A percentile compares a stretch with the other conserved stretches of the same genome.
Conservation (phyloP, 2,888 invertebrate genomes). For the Blera fallax region DNA sequence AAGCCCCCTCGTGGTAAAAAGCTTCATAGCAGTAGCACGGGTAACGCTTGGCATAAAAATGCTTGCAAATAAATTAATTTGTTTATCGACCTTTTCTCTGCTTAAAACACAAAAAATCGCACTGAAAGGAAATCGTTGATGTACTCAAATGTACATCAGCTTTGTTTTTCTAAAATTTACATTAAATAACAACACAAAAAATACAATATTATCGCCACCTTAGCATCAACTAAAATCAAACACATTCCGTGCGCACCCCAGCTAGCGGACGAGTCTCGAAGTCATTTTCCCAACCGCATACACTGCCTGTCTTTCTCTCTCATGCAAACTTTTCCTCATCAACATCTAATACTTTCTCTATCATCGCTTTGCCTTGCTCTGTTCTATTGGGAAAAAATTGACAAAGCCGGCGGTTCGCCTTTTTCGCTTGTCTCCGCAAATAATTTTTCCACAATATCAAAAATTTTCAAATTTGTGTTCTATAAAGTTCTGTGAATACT, state of each 20-base stretch:
- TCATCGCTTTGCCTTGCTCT: background rate
- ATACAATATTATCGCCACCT: too few species aligned
- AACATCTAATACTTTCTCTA: background rate
- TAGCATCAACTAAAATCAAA: too few species aligned
- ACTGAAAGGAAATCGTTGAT: too few species aligned
- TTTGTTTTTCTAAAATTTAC: too few species aligned
- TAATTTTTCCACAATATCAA: conserved; percentile 23
- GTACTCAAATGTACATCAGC: too few species aligned
- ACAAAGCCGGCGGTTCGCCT: conserved; percentile 56
- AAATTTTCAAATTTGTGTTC: conserved; percentile 14
- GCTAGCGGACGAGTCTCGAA: background rate
- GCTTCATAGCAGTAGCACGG: too few species aligned
- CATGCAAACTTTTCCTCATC: background rate
- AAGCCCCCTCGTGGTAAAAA: too few species aligned
- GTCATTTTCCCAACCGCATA: background rate
- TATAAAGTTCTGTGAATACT: background rate
- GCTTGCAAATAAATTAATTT: too few species aligned
- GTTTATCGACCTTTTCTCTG: too few species aligned
- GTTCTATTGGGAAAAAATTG: conserved; percentile 19
- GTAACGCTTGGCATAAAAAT: too few species aligned
- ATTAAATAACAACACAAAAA: too few species aligned
- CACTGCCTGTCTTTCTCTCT: background rate
- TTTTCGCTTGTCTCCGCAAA: conserved; percentile 38
- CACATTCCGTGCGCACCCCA: background rate
- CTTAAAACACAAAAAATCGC: too few species aligned